Conservation (phyloP, 2,113 vertebrate species). For the Scopus umbretta region DNA sequence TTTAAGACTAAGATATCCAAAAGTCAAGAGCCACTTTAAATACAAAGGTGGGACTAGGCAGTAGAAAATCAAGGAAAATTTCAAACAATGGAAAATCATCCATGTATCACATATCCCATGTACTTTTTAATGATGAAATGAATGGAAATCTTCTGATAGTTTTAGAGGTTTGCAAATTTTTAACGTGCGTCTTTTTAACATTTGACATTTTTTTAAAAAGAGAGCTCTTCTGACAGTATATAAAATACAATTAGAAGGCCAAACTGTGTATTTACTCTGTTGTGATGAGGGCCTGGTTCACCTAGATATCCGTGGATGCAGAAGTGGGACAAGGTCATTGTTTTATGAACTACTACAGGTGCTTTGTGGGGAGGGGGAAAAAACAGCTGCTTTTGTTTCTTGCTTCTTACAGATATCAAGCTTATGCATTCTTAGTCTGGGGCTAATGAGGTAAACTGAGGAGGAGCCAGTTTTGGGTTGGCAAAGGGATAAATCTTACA, state of each 20-base stretch:
- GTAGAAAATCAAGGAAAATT: not conserved
- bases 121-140: not conserved
- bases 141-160: not conserved
- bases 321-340: not conserved
- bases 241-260: not conserved
- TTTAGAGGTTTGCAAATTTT: not conserved
- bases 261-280: not conserved
- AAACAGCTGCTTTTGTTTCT: not conserved
- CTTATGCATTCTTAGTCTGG: not conserved
- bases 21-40: not conserved
- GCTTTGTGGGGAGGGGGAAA: rapidly evolving
- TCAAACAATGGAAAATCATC: not conserved
- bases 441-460: not conserved
- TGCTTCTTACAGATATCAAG: not conserved
- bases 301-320: not conserved
- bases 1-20: not conserved
- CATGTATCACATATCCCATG: not conserved
- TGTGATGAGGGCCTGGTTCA: not conserved
- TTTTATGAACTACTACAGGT: not conserved
- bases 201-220: not conserved
- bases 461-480: not conserved
- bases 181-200: not conserved
- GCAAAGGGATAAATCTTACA: not conserved
- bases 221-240: not conserved
- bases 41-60: not conserved